Base-by-base conservation (phyloP, 92 coral and sea anemone species). In the Palythoa grandis region DNA sequence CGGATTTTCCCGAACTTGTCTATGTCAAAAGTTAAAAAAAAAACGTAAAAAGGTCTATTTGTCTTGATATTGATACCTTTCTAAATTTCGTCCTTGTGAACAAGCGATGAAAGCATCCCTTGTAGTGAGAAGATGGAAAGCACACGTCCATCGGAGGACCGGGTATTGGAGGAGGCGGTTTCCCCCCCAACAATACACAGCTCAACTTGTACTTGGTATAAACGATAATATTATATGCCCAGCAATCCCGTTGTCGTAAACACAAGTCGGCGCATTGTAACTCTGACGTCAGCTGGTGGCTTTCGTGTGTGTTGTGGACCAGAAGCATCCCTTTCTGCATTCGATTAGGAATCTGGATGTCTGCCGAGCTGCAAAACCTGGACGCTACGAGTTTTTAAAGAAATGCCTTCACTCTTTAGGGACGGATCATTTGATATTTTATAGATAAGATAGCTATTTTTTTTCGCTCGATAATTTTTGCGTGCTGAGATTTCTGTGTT, bases 191-290 rank as follows among this genome's bases (percentile, higher is more conserved):
- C 8, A 80, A 56, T 13, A 60, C 74, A 48, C 85, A 80, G 40
- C 65, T 23, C 38, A 80, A 40, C 13, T 5, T 60, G 72, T 80
- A 16, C 39, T 29, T 37, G 48, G 15, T 20, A 24, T 53, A 43
- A 24, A 56, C 37, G 5, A 61, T 48, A 23, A 80, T 66, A 47
- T 80, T 80, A 23, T 80, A 80, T 0, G 74, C 85, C 85, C 85
- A 80, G 11, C 85, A 80, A 56, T 80, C 85, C 11, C 10, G 15
- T 9, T 43, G 57, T 20, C 85, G 25, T 22, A 80, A 68, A 15
- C 85, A 80, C 13, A 80, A 2, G 74, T 80, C 85, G 14, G 65
- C 85, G 58, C 85, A 80, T 74, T 80, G 85, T 23, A 80, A 3
- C 57, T 80, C 85, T 23, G 85, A 80, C n/a, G 54, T 65, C 20